Evolutionary conservation across 1,140 invertebrate genomes (phyloP).

Genomic region (Eriosoma lanigerum): DNA sequence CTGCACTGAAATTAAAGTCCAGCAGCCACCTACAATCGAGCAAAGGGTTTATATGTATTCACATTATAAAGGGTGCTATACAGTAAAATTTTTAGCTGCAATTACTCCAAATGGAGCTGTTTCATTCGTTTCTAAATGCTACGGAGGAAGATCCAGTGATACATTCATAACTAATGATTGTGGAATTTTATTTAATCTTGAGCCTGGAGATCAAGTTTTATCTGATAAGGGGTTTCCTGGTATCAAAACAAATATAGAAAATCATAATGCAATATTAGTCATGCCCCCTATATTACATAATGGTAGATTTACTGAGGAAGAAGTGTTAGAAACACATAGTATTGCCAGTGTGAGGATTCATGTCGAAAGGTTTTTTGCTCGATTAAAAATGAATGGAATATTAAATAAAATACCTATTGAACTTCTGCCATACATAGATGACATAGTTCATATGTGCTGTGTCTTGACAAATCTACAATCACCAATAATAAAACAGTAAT

Average conservation of each 20-base stretch:
- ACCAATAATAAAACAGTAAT: no score
- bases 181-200: background rate
- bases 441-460: no score
- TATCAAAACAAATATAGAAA: background rate
- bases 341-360: no score
- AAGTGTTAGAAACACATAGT: no score
- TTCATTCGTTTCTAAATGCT: background rate
- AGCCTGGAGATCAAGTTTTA: background rate
- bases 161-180: background rate
- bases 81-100: background rate
- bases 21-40: background rate
- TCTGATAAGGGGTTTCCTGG: background rate
- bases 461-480: no score
- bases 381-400: no score
- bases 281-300: no score
- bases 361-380: no score
- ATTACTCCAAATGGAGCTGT: background rate
- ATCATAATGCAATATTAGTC: no score
- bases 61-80: background rate
- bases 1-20: constrained; percentile 1
- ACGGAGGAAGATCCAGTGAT: background rate
- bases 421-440: no score
- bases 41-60: background rate
- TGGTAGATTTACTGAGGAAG: no score
- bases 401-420: no score